phyloP scores from a whole-genome alignment of 2,113 vertebrate species.

The Oncorhynchus mykiss region DNA sequence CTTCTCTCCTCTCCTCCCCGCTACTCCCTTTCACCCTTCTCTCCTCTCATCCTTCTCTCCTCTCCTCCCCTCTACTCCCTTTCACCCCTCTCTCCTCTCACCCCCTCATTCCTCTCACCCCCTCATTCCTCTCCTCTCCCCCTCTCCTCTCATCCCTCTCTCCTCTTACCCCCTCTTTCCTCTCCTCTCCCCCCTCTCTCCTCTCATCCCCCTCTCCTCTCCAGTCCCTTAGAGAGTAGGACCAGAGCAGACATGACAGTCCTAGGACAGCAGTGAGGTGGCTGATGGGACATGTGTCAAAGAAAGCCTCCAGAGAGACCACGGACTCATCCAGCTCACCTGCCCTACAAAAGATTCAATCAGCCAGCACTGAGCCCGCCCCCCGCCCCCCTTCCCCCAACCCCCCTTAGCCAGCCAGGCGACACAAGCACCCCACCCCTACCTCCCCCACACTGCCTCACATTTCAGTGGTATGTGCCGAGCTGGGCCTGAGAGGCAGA shows the following conservation, averaged over 20 bases:
- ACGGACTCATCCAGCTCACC: slow-evolving; percentile 80
- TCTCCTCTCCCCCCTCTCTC: slow-evolving; percentile 36
- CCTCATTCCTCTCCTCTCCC: not conserved
- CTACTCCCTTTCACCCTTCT: too few relatives aligned
- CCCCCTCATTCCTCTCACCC: not conserved
- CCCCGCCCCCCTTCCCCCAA: slow-evolving; percentile 59
- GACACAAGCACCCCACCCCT: slow-evolving; percentile 88
- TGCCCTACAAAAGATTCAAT: slow-evolving; percentile 93
- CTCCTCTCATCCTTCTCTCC: too few relatives aligned
- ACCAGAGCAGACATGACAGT: slow-evolving; percentile 84
- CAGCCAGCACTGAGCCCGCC: slow-evolving; percentile 65
- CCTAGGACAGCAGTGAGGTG: slow-evolving; percentile 79
- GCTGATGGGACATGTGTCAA: slow-evolving; percentile 84
- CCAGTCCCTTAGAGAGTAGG: slow-evolving; percentile 75
- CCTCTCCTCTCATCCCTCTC: not conserved
- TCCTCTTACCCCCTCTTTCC: not conserved
- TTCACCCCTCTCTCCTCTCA: not conserved
- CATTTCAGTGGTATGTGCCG: slow-evolving; percentile 16
- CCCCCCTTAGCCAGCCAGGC: slow-evolving; percentile 62
- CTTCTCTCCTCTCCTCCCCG: not conserved
- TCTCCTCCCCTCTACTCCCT: not conserved
- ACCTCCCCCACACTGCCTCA: slow-evolving; percentile 76
- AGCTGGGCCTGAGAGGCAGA: slow-evolving; percentile 38
- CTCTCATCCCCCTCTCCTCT: not conserved
- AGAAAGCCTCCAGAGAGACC: slow-evolving; percentile 77